Evolutionary conservation across 2,113 vertebrate genomes (phyloP), one percentile per base, ranked within the genome.

Genomic region (Dryoscopus gambensis): DNA sequence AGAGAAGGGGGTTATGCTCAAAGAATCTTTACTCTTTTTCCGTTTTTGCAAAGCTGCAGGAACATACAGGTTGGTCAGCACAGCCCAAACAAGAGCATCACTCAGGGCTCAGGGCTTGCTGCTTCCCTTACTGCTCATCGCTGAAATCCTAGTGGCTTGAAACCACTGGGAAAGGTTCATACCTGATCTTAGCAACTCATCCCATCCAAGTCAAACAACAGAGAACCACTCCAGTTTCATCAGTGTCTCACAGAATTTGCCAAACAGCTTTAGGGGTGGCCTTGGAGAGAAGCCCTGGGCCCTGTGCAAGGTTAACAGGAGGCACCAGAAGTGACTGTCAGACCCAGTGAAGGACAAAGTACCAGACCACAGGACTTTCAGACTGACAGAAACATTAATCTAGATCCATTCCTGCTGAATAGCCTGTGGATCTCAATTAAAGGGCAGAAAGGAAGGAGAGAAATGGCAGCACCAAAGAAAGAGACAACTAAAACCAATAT

Each of bases 11-110:
- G 4, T 63, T 55, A 25, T 31, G 25, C 17, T 80, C 68, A 64
- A 15, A 77, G 16, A 62, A 65, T 73, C 15, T 76, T 52, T 55
- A 55, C 56, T 30, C 8, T 21, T 65, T 75, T 63, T 68, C 6
- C 4, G 6, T 53, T 70, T 46, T 40, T 40, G 35, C 50, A 62
- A 52, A 77, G 22, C 6, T 55, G 21, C n/a, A 71, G 70, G 73
- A 82, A 56, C 2, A 5, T 4, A 59, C 75, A 25, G 3, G 44
- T 19, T 67, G 39, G 6, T 50, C 40, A 56, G 39, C 0, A 0
- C 14, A 47, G 25, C 7, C 10, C 1, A 8, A 42, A 27, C 7
- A 39, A 44, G 24, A 79, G 19, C 13, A 57, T 33, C 49, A 12
- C 30, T 28, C 13, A 6, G 9, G 7, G 33, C 9, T 27, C 35